phyloP scores from a whole-genome alignment of 2,888 invertebrate species.

The Brachynemurus nebulosus region DNA sequence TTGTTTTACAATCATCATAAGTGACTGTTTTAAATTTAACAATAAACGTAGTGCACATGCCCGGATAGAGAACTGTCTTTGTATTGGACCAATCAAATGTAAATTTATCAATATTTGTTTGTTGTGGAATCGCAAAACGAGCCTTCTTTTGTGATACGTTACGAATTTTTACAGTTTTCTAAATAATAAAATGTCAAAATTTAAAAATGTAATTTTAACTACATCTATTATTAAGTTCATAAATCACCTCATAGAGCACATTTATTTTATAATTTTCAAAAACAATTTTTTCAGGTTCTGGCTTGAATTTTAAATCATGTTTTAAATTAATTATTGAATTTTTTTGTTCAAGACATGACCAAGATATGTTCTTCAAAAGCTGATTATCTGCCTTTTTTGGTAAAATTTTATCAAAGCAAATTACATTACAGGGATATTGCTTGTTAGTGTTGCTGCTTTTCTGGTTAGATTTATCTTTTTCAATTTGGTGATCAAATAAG shows the following conservation, averaged over 20 bases:
- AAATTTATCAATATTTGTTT: background rate
- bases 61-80: conserved; percentile 26
- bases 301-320: background rate
- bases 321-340: no score
- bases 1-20: conserved; percentile 25
- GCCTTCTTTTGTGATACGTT: background rate
- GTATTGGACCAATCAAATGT: background rate
- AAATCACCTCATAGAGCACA: conserved; percentile 1
- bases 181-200: background rate
- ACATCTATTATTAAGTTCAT: background rate
- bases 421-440: no score
- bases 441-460: no score
- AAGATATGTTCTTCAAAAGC: background rate
- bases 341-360: no score
- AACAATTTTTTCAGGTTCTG: conserved; percentile 1
- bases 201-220: background rate
- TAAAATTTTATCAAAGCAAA: no score
- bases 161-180: background rate
- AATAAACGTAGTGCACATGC: conserved; percentile 27
- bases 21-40: conserved; percentile 27
- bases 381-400: background rate
- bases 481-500: background rate
- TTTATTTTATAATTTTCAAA: conserved; percentile 5
- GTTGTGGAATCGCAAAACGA: background rate
- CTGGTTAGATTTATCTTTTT: background rate